Evolutionary conservation across 37 sponge, comb jelly and placozoan genomes (phyloP), one percentile per base, ranked within the genome.

Genomic region (Agelas oroides): DNA sequence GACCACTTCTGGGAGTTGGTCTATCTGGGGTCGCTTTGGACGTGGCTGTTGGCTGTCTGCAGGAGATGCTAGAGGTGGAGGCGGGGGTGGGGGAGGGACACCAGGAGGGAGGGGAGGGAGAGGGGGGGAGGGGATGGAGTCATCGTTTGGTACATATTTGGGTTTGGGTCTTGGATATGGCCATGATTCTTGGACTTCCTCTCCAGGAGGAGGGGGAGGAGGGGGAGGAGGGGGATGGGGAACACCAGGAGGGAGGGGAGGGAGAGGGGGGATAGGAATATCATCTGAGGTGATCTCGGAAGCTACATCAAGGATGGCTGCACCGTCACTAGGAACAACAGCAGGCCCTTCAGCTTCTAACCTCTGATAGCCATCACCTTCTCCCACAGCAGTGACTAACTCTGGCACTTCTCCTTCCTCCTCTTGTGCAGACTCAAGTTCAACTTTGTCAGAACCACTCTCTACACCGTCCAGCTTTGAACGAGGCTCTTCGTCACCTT

Each of bases 1-100:
- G 6, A 46, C 46, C 8, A 8, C 3, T 46, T 3, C 46, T 12
- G 46, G 46, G 3, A 46, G 46, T 46, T 8, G 3, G 46, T 46
- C 46, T 3, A 12, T 46, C 8, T 3, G 8, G 46, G 46, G 6
- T 12, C 6, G 46, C 8, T 46, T 46, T 3, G 46, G 46, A 8
- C 46, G 46, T 46, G 46, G 46, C 46, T 46, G 46, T 46, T 46
- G 46, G 46, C 8, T 46, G 6, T 8, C 46, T 8, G 8, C 46
- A 8, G 46, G 46, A 46, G 46, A 8, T 0, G 64, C 57, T 24
- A 71, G 57, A 6, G 81, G 79, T 17, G 90, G 81, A n/a, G 85
- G 89, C 59, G 87, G 87, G 33, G 78, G 77, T 28, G 71, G 79
- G 28, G 75, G 88, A 25, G 59, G 62, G 37, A 21, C 71, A 13